Conservation (phyloP, 1,140 invertebrate species). For the Lysiphlebus fabarum region DNA sequence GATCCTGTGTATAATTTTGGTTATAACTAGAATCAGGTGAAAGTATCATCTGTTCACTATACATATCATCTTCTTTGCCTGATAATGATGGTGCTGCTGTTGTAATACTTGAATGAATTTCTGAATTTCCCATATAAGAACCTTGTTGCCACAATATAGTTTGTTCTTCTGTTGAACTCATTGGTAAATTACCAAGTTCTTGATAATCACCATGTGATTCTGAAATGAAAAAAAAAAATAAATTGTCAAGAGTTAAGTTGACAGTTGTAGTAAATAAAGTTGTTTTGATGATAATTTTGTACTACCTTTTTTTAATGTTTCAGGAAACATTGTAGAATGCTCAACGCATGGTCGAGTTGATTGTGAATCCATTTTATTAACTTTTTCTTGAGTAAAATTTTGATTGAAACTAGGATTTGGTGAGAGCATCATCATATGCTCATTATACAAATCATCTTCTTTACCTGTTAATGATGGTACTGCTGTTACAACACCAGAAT, state of each 20-base stretch:
- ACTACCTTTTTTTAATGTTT: conserved; percentile 93
- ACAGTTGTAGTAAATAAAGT: no score
- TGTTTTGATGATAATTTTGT: conserved; percentile 88
- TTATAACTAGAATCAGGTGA: conserved; percentile 87
- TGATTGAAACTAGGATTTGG: conserved; percentile 84
- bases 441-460: conserved; percentile 84
- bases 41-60: conserved; percentile 83
- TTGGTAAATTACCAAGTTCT: conserved; percentile 69
- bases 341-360: conserved; percentile 92
- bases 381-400: conserved; percentile 91
- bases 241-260: no score
- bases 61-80: conserved; percentile 86
- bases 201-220: conserved; percentile 84
- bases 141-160: conserved; percentile 95
- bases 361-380: conserved; percentile 95
- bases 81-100: conserved; percentile 89
- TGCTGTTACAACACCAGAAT: conserved; percentile 91
- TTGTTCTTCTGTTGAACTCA: conserved; percentile 82
- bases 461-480: conserved; percentile 85
- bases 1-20: conserved; percentile 89
- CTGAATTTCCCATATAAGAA: conserved; percentile 90
- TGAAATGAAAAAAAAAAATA: conserved; percentile 44
- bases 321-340: conserved; percentile 96
- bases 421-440: conserved; percentile 84
- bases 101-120: conserved; percentile 91